Evolutionary conservation across 2,888 invertebrate species (phyloP).

Genomic region (Polydesmus complanatus): DNA sequence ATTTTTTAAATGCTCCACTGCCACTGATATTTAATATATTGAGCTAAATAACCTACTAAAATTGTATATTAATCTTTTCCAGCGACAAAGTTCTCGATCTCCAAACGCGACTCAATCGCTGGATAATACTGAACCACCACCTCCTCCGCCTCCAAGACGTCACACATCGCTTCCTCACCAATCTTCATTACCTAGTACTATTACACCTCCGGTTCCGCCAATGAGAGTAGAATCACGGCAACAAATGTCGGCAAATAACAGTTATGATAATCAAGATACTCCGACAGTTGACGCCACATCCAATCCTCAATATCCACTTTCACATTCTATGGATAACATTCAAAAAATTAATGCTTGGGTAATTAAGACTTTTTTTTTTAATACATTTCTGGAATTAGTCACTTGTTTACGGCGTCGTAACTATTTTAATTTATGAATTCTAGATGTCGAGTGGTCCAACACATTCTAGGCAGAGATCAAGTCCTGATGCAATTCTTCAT

Average conservation of each 20-base stretch:
- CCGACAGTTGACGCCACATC: slow-evolving; percentile 27
- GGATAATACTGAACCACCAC: slow-evolving; percentile 14
- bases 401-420: no score
- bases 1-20: not conserved
- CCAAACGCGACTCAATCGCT: slow-evolving; percentile 20
- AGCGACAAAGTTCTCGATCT: not conserved
- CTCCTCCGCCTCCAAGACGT: slow-evolving; percentile 14
- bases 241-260: slow-evolving; percentile 1
- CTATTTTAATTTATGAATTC: no score
- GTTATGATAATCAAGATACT: not conserved
- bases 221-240: slow-evolving; percentile 13
- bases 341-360: slow-evolving; percentile 15
- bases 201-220: slow-evolving; percentile 13
- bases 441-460: slow-evolving; percentile 15
- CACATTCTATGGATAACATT: slow-evolving; percentile 19
- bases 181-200: slow-evolving; percentile 16
- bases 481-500: slow-evolving; percentile 22
- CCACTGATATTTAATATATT: not conserved
- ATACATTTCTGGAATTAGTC: no score
- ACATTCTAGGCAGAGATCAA: slow-evolving; percentile 23
- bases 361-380: no score
- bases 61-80: not conserved
- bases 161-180: slow-evolving; percentile 15
- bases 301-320: slow-evolving; percentile 21
- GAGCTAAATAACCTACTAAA: not conserved